These are phyloP conservation scores for Dipodomys stephensi DNA, from an alignment of 2,113 vertebrate genomes.

Conservation along the genomic window DNA sequence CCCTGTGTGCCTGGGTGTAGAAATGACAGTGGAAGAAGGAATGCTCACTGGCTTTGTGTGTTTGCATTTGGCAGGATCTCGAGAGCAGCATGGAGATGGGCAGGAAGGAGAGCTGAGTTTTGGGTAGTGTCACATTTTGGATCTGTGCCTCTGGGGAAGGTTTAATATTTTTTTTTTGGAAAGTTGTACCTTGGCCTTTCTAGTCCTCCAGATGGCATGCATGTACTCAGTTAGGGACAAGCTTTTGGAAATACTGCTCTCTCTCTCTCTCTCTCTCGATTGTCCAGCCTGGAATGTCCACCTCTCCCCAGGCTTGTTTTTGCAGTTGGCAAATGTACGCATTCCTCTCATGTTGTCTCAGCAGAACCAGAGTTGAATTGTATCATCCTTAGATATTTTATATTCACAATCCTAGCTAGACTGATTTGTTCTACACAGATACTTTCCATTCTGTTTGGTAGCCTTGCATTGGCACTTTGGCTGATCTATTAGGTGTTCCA, in stretches of 20 bases:
- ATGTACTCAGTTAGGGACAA: not conserved
- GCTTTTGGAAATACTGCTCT: not conserved
- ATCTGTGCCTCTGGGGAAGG: not conserved
- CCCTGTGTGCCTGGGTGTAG: not conserved
- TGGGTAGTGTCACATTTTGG: not conserved
- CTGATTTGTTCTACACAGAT: not conserved
- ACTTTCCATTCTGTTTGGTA: not conserved
- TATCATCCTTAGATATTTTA: not conserved
- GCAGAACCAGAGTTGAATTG: not conserved
- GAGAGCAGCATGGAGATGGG: not conserved
- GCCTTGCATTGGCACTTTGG: not conserved
- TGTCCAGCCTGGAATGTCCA: not conserved
- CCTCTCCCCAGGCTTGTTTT: not conserved
- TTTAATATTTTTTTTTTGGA: not conserved
- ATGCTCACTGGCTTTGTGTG: not conserved
- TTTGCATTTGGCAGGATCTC: not conserved
- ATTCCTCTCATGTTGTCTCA: not conserved
- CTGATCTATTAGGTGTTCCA: not conserved
- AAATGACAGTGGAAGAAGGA: not conserved
- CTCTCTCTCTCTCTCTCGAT: not conserved
- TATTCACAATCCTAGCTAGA: not conserved
- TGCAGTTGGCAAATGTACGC: not conserved
- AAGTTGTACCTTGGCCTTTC: not conserved
- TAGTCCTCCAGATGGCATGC: not conserved
- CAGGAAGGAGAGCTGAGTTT: not conserved